A percentile compares a stretch with the other conserved stretches of the same genome.
These are phyloP conservation scores for Hypomecis atomaria DNA, from an alignment of 2,888 invertebrate genomes.

Conservation along the genomic window DNA sequence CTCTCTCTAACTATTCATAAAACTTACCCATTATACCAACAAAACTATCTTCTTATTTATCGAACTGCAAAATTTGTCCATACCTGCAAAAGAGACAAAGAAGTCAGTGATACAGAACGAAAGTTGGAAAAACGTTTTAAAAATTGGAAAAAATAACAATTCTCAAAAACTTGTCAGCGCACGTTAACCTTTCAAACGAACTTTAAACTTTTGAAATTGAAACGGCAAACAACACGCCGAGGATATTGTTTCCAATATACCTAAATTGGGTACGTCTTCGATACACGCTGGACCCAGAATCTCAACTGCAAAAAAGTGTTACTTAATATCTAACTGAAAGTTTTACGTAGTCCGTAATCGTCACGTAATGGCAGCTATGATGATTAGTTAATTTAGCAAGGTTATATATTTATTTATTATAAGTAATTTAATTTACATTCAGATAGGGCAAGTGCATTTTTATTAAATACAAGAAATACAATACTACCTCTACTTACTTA, in stretches of 20 bases:
- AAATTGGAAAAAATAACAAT: neutral
- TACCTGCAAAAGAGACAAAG: constrained; percentile 18
- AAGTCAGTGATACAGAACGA: neutral
- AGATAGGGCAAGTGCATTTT: no score
- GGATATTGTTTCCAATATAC: constrained; percentile 59
- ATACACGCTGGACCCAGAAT: constrained; percentile 18
- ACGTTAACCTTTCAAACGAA: constrained; percentile 27
- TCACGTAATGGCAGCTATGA: no score
- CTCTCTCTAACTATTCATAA: no score
- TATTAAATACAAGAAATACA: no score
- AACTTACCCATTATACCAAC: no score
- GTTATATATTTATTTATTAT: no score
- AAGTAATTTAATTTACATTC: no score
- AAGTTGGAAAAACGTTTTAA: neutral
- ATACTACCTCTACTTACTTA: no score
- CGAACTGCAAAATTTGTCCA: neutral
- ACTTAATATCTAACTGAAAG: neutral
- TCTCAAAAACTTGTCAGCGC: constrained; percentile 5
- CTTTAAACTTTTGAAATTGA: constrained; percentile 43
- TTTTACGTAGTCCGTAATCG: no score
- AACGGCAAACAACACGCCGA: constrained; percentile 40
- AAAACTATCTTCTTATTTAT: neutral
- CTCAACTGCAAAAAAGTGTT: neutral
- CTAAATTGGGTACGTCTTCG: constrained; percentile 55
- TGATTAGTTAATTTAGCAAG: no score